phyloP scores from a whole-genome alignment of 2,888 invertebrate genomes.

The Drosophila mimetica region DNA sequence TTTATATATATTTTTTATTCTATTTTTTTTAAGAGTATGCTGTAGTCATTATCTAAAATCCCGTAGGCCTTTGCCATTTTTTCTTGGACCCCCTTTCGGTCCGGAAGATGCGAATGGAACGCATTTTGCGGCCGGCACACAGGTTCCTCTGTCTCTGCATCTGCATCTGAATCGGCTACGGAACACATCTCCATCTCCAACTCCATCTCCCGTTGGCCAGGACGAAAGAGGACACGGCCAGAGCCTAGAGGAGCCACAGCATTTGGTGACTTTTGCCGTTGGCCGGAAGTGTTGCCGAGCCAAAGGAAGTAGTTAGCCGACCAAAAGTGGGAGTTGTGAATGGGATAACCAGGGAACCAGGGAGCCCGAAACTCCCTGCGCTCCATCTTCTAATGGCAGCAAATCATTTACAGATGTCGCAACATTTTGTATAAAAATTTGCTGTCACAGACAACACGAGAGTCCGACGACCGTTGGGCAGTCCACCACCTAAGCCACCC shows the following conservation, averaged over 20 bases:
- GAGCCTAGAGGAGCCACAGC: conserved; percentile 17
- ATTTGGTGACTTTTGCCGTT: conserved; percentile 54
- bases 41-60: not conserved
- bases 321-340: not conserved
- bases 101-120: conserved; percentile 59
- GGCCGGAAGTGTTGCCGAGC: conserved; percentile 56
- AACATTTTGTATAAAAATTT: conserved; percentile 72
- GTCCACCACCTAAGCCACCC: conserved; percentile 1
- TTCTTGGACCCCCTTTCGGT: conserved; percentile 21
- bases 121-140: conserved; percentile 60
- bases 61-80: conserved; percentile 4
- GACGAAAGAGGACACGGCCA: not conserved
- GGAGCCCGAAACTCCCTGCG: not conserved
- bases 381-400: conserved; percentile 64
- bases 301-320: conserved; percentile 53
- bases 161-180: conserved; percentile 10
- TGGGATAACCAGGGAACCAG: not conserved
- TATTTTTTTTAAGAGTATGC: not conserved
- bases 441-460: conserved; percentile 49
- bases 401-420: conserved; percentile 80
- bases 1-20: too few species aligned
- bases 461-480: too few species aligned
- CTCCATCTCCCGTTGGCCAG: conserved; percentile 1
- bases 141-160: conserved; percentile 15
- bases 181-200: conserved; percentile 1